A percentile compares a stretch with the other conserved stretches of the same genome.
Evolutionary conservation across 2,113 vertebrate species (phyloP).

Genomic region (Hassar affinis): DNA sequence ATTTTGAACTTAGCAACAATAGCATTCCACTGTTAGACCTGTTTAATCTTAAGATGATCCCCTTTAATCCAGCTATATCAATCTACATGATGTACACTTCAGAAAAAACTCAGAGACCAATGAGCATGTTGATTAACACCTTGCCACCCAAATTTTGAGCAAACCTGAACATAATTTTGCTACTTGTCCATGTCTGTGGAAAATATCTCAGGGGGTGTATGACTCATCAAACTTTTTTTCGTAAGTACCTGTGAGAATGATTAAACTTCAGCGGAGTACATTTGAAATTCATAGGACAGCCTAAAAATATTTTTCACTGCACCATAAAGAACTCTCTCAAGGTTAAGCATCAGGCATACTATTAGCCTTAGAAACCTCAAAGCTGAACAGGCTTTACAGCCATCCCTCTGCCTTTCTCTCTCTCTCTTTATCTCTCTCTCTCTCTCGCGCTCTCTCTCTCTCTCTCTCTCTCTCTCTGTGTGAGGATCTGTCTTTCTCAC

Average conservation of each 20-base stretch:
- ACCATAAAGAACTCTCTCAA: conserved; percentile 39
- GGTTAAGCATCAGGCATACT: conserved; percentile 31
- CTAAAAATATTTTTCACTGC: conserved; percentile 45
- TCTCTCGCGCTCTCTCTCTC: neutral
- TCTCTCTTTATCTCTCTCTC: conserved; percentile 6
- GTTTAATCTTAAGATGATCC: neutral
- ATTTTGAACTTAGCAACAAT: neutral
- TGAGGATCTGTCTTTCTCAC: neutral
- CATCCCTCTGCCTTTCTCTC: too few species aligned
- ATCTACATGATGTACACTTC: neutral
- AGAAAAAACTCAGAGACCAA: neutral
- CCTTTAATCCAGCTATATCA: neutral
- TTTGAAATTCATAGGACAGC: conserved; percentile 45
- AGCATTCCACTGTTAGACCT: neutral
- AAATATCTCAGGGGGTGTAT: neutral
- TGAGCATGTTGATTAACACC: neutral
- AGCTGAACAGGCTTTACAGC: conserved; percentile 21
- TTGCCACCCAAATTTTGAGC: neutral
- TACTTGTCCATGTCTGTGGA: neutral
- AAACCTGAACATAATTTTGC: neutral
- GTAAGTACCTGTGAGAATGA: conserved; percentile 33
- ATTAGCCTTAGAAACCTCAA: conserved; percentile 22
- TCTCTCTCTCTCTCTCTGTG: neutral
- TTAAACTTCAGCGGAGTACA: conserved; percentile 47
- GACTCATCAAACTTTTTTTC: neutral